phyloP scores from a whole-genome alignment of 1,140 invertebrate species.

The Teleopsis dalmanni region DNA sequence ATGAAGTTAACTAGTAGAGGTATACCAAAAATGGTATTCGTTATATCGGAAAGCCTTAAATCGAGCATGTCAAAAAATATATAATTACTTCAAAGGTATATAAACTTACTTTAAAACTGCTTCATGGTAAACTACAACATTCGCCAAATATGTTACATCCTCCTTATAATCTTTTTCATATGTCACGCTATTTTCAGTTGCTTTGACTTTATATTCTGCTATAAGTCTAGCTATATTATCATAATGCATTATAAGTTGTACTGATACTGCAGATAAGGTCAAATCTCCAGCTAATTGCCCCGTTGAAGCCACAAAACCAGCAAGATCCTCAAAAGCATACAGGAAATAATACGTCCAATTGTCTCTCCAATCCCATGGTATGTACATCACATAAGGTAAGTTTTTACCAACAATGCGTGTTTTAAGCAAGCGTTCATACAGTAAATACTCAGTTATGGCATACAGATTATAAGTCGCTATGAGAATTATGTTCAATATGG shows the following conservation, averaged over 20 bases:
- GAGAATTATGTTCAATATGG: conserved; percentile 24
- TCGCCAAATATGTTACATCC: conserved; percentile 23
- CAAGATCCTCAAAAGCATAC: conserved; percentile 25
- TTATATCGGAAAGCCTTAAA: conserved; percentile 21
- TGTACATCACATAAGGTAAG: conserved; percentile 32
- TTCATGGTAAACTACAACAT: conserved; percentile 25
- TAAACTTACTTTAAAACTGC: conserved; percentile 12
- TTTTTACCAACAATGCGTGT: conserved; percentile 16
- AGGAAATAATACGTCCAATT: conserved; percentile 26
- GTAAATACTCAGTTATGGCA: conserved; percentile 25
- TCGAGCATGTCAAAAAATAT: neutral
- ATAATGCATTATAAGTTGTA: conserved; percentile 34
- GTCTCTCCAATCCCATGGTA: conserved; percentile 30
- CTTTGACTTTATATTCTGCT: conserved; percentile 15
- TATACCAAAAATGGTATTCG: conserved; percentile 29
- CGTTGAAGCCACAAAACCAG: conserved; percentile 23
- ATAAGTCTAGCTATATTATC: conserved; percentile 15
- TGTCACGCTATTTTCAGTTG: neutral
- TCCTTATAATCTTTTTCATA: neutral
- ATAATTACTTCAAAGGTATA: neutral
- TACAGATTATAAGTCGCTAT: conserved; percentile 36
- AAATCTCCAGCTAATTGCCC: conserved; percentile 31
- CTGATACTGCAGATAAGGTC: conserved; percentile 26
- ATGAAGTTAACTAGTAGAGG: conserved; percentile 26
- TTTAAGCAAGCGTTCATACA: conserved; percentile 26